phyloP scores from a whole-genome alignment of 2,797 vertebrate genomes.

The Brotogeris chrysoptera region DNA sequence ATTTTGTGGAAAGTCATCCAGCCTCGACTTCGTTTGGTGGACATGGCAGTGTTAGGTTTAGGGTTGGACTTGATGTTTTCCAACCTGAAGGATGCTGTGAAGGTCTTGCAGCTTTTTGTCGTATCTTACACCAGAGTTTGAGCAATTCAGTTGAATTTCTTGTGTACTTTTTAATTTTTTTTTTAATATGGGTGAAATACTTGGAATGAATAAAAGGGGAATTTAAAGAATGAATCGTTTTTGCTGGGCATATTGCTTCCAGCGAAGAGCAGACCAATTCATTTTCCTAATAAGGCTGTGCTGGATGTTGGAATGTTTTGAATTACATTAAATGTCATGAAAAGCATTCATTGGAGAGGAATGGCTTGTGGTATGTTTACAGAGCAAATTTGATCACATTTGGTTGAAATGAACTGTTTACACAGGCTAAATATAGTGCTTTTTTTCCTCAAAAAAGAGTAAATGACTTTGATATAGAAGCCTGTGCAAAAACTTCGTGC shows the following conservation, averaged over 20 bases:
- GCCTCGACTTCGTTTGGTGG: background rate
- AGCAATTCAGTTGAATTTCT: background rate
- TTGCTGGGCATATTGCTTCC: background rate
- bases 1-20: background rate
- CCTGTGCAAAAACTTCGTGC: background rate
- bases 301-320: slow-evolving; percentile 69
- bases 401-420: slow-evolving; percentile 14
- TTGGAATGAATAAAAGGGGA: slow-evolving; percentile 33
- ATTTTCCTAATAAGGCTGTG: slow-evolving; percentile 80
- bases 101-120: background rate
- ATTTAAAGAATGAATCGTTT: slow-evolving; percentile 58
- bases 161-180: background rate
- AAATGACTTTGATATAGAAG: background rate
- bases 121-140: background rate
- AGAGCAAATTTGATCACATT: slow-evolving; percentile 43
- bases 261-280: background rate
- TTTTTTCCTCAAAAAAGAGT: background rate
- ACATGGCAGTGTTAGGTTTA: background rate
- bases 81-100: background rate
- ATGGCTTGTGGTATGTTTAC: slow-evolving; percentile 20
- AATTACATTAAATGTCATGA: slow-evolving; percentile 62
- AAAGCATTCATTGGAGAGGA: slow-evolving; percentile 29
- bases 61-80: accelerated
- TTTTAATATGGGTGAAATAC: background rate
- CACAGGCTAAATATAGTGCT: background rate